A percentile compares a stretch with the other conserved stretches of the same genome.
These are phyloP conservation scores for Lasioglossum calceatum DNA, from an alignment of 2,888 invertebrate species.

Conservation along the genomic window DNA sequence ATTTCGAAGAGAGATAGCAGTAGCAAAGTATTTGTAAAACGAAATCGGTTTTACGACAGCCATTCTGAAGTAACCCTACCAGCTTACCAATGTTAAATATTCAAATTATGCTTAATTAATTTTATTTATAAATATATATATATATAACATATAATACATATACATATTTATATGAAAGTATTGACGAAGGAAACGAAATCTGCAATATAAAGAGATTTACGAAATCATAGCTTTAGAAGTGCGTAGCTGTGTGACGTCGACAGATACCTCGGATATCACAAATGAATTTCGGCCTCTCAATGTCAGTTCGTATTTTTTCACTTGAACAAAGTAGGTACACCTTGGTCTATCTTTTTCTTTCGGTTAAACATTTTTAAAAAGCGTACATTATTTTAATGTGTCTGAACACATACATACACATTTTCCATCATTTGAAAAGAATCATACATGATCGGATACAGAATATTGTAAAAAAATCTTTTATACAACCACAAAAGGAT, in stretches of 20 bases:
- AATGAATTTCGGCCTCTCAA: constrained; percentile 49
- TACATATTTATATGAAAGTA: constrained; percentile 40
- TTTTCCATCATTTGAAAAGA: not conserved
- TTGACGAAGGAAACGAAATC: constrained; percentile 39
- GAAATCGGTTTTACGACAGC: constrained; percentile 25
- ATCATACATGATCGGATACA: not conserved
- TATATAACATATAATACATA: constrained; percentile 27
- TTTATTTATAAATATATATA: constrained; percentile 47
- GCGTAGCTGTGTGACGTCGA: constrained; percentile 35
- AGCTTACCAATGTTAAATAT: constrained; percentile 43
- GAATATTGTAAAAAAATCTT: not conserved
- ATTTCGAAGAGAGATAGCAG: constrained; percentile 19
- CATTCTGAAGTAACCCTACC: constrained; percentile 11
- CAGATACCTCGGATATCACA: constrained; percentile 59
- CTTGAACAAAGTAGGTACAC: not conserved
- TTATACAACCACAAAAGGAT: not conserved
- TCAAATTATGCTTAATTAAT: constrained; percentile 33
- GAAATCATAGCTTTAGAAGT: constrained; percentile 44
- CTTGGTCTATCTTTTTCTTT: not conserved
- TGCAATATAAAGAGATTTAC: constrained; percentile 39
- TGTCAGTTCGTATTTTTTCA: not conserved
- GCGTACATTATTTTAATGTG: not conserved
- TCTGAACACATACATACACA: not conserved
- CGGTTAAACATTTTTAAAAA: not conserved
- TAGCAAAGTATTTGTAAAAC: constrained; percentile 21